Base-by-base conservation (phyloP, 2,113 vertebrate species). In the Pseudolaguvia tuberculata region DNA sequence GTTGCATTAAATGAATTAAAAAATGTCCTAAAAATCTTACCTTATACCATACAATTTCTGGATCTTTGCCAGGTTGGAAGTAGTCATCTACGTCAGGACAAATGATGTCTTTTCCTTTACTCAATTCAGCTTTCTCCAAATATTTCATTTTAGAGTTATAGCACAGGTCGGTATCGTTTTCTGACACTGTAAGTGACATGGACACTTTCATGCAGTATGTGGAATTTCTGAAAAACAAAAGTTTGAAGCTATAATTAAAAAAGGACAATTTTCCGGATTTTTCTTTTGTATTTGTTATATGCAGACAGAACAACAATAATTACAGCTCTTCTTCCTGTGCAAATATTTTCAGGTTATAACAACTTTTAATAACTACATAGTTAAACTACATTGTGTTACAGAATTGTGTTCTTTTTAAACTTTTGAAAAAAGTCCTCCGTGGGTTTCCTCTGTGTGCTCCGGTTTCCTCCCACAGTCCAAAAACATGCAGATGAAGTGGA, bases 171-270 rank as follows among this genome's bases (percentile, higher is more conserved):
- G 94, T 96, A 86, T 99, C 94, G 70, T 99, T 98, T 90, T 99
- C 94, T 9, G 96, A 95, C 85, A 99, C 96, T 0, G 91, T 94
- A 85, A 99, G 89, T 0, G 95, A 94, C 91, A 99, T 99, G 85
- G 97, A 98, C 82, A 99, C 97, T 88, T 98, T 99, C 96, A 99
- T 98, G 89, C 97, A 99, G 81, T 98, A 99, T 3, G 97, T 96
- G 72, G 96, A 97, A 85, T 99, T 99, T 89, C 97, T 99, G 91
- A 31, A 89, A 91, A 35, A 80, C 68, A 84, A 27, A 57, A 47
- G 23, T 27, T 45, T 45, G 61, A 25, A 31, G 8, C 4, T 42
- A 42, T 42, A 42, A 15, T 8, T 25, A 61, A 10, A 17, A 14
- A 8, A 9, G 2, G 10, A 18, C 9, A 29, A 55, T 56, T 56